Conservation (phyloP, 37 sponge, comb jelly and placozoan species). For the Chondrosia reniformis region DNA sequence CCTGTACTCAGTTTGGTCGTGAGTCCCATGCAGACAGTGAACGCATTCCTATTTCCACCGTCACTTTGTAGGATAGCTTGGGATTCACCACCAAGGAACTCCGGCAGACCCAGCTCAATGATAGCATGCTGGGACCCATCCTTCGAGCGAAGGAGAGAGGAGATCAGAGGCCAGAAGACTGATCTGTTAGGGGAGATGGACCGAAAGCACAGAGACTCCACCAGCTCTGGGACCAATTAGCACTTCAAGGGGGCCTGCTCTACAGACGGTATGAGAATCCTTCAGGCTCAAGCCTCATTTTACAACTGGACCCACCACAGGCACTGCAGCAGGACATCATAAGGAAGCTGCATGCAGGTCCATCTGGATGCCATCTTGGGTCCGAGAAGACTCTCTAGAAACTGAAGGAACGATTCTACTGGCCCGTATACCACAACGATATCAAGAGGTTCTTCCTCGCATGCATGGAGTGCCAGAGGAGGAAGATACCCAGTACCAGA, state of each 20-base stretch:
- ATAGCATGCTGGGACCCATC: not conserved
- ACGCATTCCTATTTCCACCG: not conserved
- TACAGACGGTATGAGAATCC: not conserved
- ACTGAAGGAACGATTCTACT: constrained; percentile 22
- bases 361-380: constrained; percentile 1
- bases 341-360: not conserved
- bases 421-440: constrained; percentile 7
- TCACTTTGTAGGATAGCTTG: not conserved
- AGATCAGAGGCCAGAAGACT: constrained; percentile 17
- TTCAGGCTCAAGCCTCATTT: not conserved
- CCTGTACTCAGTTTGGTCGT: not conserved
- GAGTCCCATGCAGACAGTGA: not conserved
- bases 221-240: constrained; percentile 21
- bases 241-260: not conserved
- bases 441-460: not conserved
- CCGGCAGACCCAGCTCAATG: not conserved
- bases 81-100: not conserved
- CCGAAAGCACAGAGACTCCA: constrained; percentile 6
- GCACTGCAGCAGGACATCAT: not conserved
- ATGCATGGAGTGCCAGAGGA: not conserved
- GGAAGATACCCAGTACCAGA: not conserved
- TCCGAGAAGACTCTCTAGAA: constrained; percentile 1
- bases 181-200: not conserved
- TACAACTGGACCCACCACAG: not conserved
- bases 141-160: constrained; percentile 47